phyloP scores from a whole-genome alignment of 2,113 vertebrate genomes.

The Cygnus atratus region DNA sequence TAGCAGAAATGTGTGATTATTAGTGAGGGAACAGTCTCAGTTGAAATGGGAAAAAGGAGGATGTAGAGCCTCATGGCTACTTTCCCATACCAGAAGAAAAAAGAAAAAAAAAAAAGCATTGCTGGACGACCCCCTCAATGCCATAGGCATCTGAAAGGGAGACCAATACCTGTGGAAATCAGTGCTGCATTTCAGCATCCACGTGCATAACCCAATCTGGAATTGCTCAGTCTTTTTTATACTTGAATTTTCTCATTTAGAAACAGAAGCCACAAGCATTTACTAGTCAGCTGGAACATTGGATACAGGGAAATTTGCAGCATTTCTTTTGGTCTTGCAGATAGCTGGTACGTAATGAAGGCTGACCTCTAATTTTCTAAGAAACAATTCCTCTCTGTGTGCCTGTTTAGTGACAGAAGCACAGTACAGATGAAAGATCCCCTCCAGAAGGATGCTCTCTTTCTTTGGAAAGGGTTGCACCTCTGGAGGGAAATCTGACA shows the following conservation, averaged over 20 bases:
- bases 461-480: constrained; percentile 13
- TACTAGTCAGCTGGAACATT: accelerated
- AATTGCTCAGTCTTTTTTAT: not conserved
- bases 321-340: not conserved
- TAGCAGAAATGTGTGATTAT: not conserved
- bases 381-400: not conserved
- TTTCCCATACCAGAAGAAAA: not conserved
- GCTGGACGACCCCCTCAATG: accelerated
- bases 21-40: not conserved
- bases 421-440: not conserved
- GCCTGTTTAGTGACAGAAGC: not conserved
- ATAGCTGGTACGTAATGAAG: not conserved
- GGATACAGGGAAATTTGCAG: not conserved
- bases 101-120: not conserved
- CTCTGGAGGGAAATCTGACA: constrained; percentile 25
- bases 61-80: not conserved
- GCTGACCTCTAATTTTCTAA: not conserved
- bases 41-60: not conserved
- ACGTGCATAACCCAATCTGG: not conserved
- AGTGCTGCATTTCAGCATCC: not conserved
- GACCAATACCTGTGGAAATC: not conserved
- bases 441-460: not conserved
- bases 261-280: not conserved
- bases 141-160: not conserved
- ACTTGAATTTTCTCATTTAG: not conserved